A percentile compares a stretch with the other conserved stretches of the same genome.
Conservation (phyloP, 2,888 invertebrate genomes). For the Caenorhabditis sp. region DNA sequence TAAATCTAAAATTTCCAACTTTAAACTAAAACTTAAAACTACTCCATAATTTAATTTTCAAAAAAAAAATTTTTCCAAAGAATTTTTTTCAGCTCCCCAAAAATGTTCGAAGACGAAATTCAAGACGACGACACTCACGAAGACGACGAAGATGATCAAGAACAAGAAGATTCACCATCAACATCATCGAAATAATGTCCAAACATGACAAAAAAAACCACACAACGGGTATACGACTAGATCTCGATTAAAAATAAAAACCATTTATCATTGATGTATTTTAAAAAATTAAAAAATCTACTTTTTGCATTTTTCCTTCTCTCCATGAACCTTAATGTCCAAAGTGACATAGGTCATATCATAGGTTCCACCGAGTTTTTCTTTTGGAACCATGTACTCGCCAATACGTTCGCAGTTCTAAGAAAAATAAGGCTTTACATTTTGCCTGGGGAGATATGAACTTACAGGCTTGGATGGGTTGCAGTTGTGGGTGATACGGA, state of each 20-base stretch:
- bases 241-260: background rate
- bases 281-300: too few species aligned
- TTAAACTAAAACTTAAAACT: too few species aligned
- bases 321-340: constrained; percentile 59
- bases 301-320: constrained; percentile 55
- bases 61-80: background rate
- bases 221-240: background rate
- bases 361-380: constrained; percentile 54
- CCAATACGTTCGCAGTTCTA: constrained; percentile 52
- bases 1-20: too few species aligned
- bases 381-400: constrained; percentile 45
- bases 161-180: background rate
- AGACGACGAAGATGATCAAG: background rate
- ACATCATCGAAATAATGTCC: background rate
- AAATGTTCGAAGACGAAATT: background rate
- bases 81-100: background rate
- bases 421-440: background rate
- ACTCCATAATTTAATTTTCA: too few species aligned
- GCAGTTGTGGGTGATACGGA: constrained; percentile 54
- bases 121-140: background rate
- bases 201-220: background rate
- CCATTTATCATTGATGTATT: too few species aligned
- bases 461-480: constrained; percentile 48
- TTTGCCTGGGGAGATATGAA: background rate
- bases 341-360: constrained; percentile 59